Percentiles rank a stretch among this genome's conserved stretches.
Evolutionary conservation across 2,888 invertebrate genomes (phyloP).

Genomic region (Neoitamus cyanurus): DNA sequence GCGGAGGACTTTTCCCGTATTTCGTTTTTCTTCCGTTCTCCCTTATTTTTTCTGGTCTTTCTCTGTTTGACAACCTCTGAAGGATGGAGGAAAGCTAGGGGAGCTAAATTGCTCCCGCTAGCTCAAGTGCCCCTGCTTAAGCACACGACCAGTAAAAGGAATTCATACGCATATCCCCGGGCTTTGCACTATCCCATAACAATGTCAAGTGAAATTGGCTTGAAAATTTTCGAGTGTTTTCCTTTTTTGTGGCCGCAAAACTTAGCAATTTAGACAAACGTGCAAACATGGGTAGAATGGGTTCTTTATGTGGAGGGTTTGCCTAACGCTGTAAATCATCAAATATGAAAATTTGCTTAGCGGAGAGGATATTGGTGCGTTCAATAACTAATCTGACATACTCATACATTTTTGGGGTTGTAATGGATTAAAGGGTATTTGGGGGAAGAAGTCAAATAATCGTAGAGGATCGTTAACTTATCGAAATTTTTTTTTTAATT

Average conservation of each 20-base stretch:
- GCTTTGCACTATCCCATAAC: constrained; percentile 1
- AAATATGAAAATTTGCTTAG: not conserved
- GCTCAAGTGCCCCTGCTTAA: not conserved
- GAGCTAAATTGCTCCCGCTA: not conserved
- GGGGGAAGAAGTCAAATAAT: too few species aligned
- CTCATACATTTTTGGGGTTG: too few species aligned
- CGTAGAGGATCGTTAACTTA: too few species aligned
- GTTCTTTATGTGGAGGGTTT: not conserved
- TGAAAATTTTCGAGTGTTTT: not conserved
- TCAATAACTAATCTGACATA: too few species aligned
- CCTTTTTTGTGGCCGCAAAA: not conserved
- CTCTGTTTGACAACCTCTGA: not conserved
- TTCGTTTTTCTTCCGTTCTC: not conserved
- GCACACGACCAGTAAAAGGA: not conserved
- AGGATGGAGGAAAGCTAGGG: not conserved
- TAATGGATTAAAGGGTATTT: too few species aligned
- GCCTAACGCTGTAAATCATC: not conserved
- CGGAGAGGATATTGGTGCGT: too few species aligned
- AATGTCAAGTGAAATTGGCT: constrained; percentile 5
- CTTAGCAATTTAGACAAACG: not conserved
- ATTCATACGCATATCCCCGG: not conserved
- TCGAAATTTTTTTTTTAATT: too few species aligned
- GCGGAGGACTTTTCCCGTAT: not conserved
- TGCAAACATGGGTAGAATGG: not conserved
- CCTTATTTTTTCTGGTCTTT: not conserved